These are phyloP conservation scores for Gnatocerus cornutus DNA, from an alignment of 2,888 invertebrate species.

Conservation along the genomic window DNA sequence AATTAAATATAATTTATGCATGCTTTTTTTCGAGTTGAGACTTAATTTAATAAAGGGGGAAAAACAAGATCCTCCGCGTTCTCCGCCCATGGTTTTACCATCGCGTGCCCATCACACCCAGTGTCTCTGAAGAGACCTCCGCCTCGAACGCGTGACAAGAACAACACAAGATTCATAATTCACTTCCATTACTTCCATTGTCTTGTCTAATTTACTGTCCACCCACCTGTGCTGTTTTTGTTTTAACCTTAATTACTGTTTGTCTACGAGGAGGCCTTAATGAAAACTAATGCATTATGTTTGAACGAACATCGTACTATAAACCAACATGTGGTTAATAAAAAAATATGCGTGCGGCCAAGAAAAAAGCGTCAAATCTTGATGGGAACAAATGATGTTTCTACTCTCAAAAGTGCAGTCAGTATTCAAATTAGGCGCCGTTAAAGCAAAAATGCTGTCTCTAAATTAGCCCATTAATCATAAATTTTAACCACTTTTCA, in stretches of 20 bases:
- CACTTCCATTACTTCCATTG: constrained; percentile 55
- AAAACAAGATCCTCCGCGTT: neutral
- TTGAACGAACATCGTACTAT: constrained; percentile 21
- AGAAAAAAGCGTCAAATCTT: constrained; percentile 9
- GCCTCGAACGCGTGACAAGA: constrained; percentile 55
- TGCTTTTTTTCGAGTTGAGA: constrained; percentile 40
- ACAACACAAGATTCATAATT: constrained; percentile 60
- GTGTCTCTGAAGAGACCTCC: constrained; percentile 59
- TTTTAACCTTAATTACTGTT: constrained; percentile 54
- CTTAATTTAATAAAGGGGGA: constrained; percentile 41
- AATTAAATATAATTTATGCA: constrained; percentile 51
- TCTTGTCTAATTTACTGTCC: constrained; percentile 47
- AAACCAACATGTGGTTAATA: constrained; percentile 29
- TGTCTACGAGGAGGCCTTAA: constrained; percentile 53
- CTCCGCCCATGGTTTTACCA: constrained; percentile 39
- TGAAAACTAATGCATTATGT: constrained; percentile 54
- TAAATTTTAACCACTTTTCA: no score
- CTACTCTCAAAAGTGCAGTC: constrained; percentile 34
- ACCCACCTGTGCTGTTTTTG: constrained; percentile 48
- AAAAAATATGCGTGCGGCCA: constrained; percentile 17
- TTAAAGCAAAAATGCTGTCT: constrained; percentile 24
- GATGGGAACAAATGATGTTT: constrained; percentile 13
- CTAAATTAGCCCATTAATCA: no score
- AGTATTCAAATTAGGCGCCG: constrained; percentile 27
- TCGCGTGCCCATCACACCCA: constrained; percentile 59